phyloP scores from a whole-genome alignment of 2,888 invertebrate genomes.

The Operophtera brumata region DNA sequence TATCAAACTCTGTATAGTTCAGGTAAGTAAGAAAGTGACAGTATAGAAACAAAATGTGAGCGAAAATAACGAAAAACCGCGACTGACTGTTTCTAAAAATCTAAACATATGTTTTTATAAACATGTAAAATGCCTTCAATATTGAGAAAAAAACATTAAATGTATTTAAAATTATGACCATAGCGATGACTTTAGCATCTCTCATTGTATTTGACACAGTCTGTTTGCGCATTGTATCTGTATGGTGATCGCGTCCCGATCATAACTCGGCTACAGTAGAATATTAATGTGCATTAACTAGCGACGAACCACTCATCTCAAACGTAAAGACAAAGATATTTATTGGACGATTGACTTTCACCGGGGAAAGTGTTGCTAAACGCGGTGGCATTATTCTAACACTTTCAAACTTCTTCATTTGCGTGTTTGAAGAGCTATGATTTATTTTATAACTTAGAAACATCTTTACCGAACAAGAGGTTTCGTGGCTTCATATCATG shows the following conservation, averaged over 20 bases:
- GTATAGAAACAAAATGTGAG: no score
- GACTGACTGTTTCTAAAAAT: no score
- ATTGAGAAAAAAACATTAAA: no score
- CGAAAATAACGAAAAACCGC: no score
- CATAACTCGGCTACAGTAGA: constrained; percentile 22
- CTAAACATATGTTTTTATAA: no score
- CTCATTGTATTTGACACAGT: not conserved
- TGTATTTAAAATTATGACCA: no score
- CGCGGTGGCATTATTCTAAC: constrained; percentile 59
- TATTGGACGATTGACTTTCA: constrained; percentile 75
- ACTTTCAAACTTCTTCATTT: constrained; percentile 66
- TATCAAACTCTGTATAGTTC: no score
- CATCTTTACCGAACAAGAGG: not conserved
- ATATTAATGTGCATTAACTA: constrained; percentile 40
- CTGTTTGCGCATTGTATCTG: constrained; percentile 33
- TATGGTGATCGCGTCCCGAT: constrained; percentile 35
- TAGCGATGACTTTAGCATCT: not conserved
- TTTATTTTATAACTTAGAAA: constrained; percentile 28
- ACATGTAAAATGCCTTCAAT: no score
- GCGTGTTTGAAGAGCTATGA: constrained; percentile 41
- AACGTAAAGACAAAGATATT: constrained; percentile 66
- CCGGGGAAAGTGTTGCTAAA: constrained; percentile 75
- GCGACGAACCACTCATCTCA: constrained; percentile 39
- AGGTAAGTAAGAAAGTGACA: no score
- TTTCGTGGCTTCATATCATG: not conserved